A percentile compares a stretch with the other conserved stretches of the same genome.
Evolutionary conservation across 1,140 invertebrate species (phyloP).

Genomic region (Bombyx mori): ASM3026992v2 NC_085132.1:4683001-4683500

Average conservation of each 20-base stretch:
- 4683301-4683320: constrained; percentile 8
- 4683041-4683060: too few species aligned
- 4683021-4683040: too few species aligned
- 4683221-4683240: constrained; percentile 55
- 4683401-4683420: too few species aligned
- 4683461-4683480: too few species aligned
- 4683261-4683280: constrained; percentile 27
- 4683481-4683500: too few species aligned
- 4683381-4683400: too few species aligned
- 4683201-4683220: constrained; percentile 27
- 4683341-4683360: background rate
- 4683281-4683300: constrained; percentile 12
- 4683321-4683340: constrained; percentile 16
- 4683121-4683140: constrained; percentile 2
- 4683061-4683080: too few species aligned
- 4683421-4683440: too few species aligned
- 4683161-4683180: constrained; percentile 45
- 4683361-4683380: too few species aligned
- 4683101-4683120: background rate
- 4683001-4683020: too few species aligned
- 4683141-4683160: constrained; percentile 44
- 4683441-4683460: too few species aligned
- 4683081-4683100: too few species aligned
- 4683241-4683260: constrained; percentile 20
- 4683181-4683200: constrained; percentile 23